These are phyloP conservation scores for Pachyrhynchus sulphureomaculatus DNA, from an alignment of 1,140 invertebrate species.

Conservation along the genomic window DNA sequence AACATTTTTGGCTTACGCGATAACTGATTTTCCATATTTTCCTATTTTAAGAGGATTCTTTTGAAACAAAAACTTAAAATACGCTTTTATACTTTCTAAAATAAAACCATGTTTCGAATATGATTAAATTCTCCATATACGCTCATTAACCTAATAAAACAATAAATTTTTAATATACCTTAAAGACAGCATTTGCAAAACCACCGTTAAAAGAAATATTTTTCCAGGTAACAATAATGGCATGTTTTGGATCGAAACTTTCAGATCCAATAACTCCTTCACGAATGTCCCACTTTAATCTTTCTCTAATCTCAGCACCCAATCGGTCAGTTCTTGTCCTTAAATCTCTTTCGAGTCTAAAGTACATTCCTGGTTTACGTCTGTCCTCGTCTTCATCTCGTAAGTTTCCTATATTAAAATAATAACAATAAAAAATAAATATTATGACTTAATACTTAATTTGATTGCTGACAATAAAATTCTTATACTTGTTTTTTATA, in stretches of 20 bases:
- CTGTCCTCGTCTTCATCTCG: conserved; percentile 57
- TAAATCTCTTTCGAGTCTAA: conserved; percentile 68
- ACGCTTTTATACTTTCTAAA: too few relatives aligned
- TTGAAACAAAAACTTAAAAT: too few relatives aligned
- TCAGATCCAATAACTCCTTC: conserved; percentile 89
- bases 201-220: conserved; percentile 91
- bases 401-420: conserved; percentile 45
- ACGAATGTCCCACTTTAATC: conserved; percentile 85
- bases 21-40: too few relatives aligned
- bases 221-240: conserved; percentile 92
- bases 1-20: too few relatives aligned
- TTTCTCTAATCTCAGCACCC: conserved; percentile 82
- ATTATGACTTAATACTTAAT: too few relatives aligned
- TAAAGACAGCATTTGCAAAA: conserved; percentile 75
- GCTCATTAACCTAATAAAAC: too few relatives aligned
- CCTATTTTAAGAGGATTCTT: too few relatives aligned
- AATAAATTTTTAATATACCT: conserved; percentile 65
- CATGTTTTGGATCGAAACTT: conserved; percentile 87
- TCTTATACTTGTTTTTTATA: too few relatives aligned
- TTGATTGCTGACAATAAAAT: too few relatives aligned
- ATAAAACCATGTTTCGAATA: too few relatives aligned
- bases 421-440: too few relatives aligned
- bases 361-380: conserved; percentile 75
- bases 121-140: too few relatives aligned
- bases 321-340: conserved; percentile 76